Base-by-base conservation (phyloP, 2,888 invertebrate species). In the Drosophila tanythrix region DNA sequence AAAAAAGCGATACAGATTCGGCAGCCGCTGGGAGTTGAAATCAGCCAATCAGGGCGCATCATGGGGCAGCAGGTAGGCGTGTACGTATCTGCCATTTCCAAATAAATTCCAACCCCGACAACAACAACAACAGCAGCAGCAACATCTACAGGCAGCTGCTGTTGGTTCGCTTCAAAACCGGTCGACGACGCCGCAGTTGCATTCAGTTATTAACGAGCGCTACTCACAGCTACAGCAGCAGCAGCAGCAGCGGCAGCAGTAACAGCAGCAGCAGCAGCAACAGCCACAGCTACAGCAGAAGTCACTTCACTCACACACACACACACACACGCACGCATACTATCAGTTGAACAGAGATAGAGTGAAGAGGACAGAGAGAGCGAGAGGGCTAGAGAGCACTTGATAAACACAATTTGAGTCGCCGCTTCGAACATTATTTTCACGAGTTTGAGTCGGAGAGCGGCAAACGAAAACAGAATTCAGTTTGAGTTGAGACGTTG, bases 201-300 rank as follows among this genome's bases (percentile, higher is more conserved):
- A 91, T 86, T 87, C 91, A 90, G 92, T 92, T 92, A 92, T 91
- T 92, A 90, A 89, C 87, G 84, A 92, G 87, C 90, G 82, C 91
- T 88, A 92, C 91, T 92, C 90, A 81, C 89, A 83, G 82, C 84
- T 76, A 81, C 86, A 86, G 88, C 85, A 75, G 67, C 86, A 74
- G 70, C 74, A 63, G 50, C 76, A 69, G 57, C 72, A 81, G 67
- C 72, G 60, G 46, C 74, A 70, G 65, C 70, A 68, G 55, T 69
- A 85, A 59, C 48, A 76, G 58, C 66, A 80, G 66, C 70, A 79
- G 57, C 74, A 79, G 69, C 81, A 69, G 70, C 81, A 74, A 48
- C 79, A 77, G 70, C 83, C 70, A 62, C 82, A 80, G 73, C 83
- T 75, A 62, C 84, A 80, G 81, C 84, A 90, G 89, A 88, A 91